These are phyloP conservation scores for Anguilla marmorata DNA, from an alignment of 2,797 vertebrate genomes.

Conservation along the genomic window DNA sequence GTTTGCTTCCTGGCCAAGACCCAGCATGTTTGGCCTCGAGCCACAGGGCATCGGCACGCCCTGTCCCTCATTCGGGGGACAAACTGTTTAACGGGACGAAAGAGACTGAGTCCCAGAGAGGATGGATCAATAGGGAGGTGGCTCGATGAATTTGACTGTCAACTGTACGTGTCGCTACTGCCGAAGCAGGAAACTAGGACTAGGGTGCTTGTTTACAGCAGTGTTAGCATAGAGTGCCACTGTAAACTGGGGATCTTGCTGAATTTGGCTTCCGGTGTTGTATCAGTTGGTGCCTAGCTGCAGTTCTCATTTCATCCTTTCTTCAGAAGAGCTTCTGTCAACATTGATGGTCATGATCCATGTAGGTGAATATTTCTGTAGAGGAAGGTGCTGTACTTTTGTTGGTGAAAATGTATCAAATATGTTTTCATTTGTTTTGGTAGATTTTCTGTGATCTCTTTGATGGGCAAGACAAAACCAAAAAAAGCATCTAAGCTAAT, in stretches of 20 bases:
- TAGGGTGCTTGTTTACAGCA: background rate
- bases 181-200: background rate
- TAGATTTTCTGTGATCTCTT: background rate
- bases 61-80: background rate
- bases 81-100: background rate
- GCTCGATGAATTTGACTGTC: background rate
- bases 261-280: background rate
- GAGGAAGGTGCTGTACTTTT: background rate
- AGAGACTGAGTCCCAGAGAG: background rate
- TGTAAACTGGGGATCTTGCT: background rate
- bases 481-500: background rate
- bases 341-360: background rate
- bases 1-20: background rate
- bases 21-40: background rate
- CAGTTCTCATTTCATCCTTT: background rate
- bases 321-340: background rate
- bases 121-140: conserved; percentile 2
- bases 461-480: background rate
- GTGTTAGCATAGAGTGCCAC: background rate
- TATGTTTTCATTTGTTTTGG: background rate
- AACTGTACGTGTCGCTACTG: background rate
- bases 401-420: background rate
- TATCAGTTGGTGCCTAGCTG: background rate
- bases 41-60: background rate
- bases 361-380: background rate